Conservation (phyloP, 2,888 invertebrate species). For the Cephalotes varians region DNA sequence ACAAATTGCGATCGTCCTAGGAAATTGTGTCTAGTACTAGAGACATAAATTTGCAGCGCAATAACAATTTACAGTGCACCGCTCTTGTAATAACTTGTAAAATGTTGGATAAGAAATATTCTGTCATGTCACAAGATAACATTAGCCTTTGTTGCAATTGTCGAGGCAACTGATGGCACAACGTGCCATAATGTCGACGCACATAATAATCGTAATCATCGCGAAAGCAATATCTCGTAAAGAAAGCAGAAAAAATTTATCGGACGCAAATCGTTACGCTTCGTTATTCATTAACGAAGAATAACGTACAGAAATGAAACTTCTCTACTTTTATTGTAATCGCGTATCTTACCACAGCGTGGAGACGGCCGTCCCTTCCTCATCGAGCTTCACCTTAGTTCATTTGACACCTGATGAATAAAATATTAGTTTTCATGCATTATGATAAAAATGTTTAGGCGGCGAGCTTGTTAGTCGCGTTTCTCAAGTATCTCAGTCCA, state of each 20-base stretch:
- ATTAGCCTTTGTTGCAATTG: background rate
- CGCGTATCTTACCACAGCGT: conserved; percentile 45
- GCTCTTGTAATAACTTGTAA: background rate
- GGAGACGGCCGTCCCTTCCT: conserved; percentile 23
- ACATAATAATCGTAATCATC: conserved; percentile 1
- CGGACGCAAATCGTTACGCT: background rate
- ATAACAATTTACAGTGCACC: conserved; percentile 10
- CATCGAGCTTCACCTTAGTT: conserved; percentile 30
- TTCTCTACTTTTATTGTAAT: conserved; percentile 26
- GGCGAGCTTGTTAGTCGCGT: conserved; percentile 54
- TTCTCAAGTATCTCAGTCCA: conserved; percentile 29
- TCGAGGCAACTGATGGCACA: background rate
- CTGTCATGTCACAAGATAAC: background rate
- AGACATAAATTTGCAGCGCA: background rate
- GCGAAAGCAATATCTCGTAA: background rate
- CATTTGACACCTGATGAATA: conserved; percentile 56
- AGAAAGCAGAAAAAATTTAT: background rate
- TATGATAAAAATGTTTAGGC: conserved; percentile 49
- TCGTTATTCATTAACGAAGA: conserved; percentile 7
- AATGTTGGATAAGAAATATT: background rate
- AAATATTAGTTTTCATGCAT: conserved; percentile 63
- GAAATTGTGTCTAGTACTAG: background rate
- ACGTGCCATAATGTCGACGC: background rate
- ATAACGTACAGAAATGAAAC: background rate
- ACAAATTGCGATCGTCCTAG: background rate